Evolutionary conservation across 92 coral and sea anemone genomes (phyloP).

Genomic region (Palythoa caribaeorum): DNA sequence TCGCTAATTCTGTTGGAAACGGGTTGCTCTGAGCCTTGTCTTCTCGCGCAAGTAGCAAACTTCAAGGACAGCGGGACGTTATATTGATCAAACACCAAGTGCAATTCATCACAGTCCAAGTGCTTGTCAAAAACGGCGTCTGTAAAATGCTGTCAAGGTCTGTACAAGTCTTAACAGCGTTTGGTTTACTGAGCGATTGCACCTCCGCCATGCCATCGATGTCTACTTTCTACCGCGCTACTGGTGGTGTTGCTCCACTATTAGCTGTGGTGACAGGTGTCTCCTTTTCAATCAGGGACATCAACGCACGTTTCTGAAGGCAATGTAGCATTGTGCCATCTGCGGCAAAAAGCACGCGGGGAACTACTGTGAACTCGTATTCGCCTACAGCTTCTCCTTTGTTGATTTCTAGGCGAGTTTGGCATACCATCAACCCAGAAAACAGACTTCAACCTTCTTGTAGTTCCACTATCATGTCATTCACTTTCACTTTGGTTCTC

Average conservation of each 20-base stretch:
- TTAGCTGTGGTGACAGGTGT: conserved; percentile 2
- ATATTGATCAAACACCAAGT: conserved; percentile 61
- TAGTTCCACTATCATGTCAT: conserved; percentile 17
- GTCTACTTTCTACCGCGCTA: conserved; percentile 42
- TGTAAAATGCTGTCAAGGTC: conserved; percentile 44
- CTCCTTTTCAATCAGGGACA: conserved; percentile 58
- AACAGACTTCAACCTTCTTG: conserved; percentile 28
- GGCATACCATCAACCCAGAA: conserved; percentile 36
- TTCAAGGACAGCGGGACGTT: conserved; percentile 49
- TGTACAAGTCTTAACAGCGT: conserved; percentile 47
- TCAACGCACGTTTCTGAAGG: conserved; percentile 61
- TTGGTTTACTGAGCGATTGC: conserved; percentile 58
- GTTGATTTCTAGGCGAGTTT: conserved; percentile 4
- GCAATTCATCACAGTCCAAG: conserved; percentile 48
- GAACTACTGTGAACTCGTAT: conserved; percentile 41
- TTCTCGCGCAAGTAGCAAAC: conserved; percentile 41
- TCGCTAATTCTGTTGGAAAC: conserved; percentile 33
- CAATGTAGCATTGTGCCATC: conserved; percentile 65
- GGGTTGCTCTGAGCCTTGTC: conserved; percentile 46
- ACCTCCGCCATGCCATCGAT: conserved; percentile 63
- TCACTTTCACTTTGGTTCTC: conserved; percentile 18
- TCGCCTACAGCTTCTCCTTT: conserved; percentile 1
- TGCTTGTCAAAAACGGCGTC: conserved; percentile 23
- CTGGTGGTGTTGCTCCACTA: conserved; percentile 13
- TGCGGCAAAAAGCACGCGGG: conserved; percentile 65